These are phyloP conservation scores for Aldrovandia affinis DNA, from an alignment of 2,797 vertebrate species.

Conservation along the genomic window DNA sequence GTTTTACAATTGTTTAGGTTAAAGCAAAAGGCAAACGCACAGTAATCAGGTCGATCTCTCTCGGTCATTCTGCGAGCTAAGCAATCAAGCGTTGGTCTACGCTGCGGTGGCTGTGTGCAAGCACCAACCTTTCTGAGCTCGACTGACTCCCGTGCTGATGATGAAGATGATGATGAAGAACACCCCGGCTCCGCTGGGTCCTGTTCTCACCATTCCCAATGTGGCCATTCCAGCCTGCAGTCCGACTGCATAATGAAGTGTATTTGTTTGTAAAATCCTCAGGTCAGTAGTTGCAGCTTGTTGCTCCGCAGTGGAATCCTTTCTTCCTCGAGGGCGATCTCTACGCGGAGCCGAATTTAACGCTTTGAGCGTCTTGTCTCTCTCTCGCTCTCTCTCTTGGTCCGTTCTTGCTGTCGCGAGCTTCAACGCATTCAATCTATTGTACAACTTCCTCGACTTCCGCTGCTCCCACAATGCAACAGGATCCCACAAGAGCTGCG, in stretches of 20 bases:
- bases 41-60: neutral
- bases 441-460: constrained; percentile 75
- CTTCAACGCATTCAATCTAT: constrained; percentile 57
- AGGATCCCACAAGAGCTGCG: constrained; percentile 52
- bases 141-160: constrained; percentile 63
- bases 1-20: neutral
- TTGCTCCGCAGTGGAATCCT: constrained; percentile 35
- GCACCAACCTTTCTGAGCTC: constrained; percentile 78
- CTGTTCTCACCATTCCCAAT: constrained; percentile 81
- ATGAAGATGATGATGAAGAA: constrained; percentile 73
- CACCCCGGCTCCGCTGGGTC: constrained; percentile 71
- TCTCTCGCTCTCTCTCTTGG: constrained; percentile 14
- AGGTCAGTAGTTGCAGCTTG: constrained; percentile 20
- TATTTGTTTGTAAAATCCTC: constrained; percentile 37
- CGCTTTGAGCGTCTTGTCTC: constrained; percentile 16
- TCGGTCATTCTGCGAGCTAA: neutral
- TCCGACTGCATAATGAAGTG: constrained; percentile 79
- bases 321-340: constrained; percentile 22
- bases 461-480: constrained; percentile 69
- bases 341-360: neutral
- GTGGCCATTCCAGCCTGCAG: constrained; percentile 79
- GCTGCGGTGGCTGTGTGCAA: neutral
- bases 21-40: constrained; percentile 18
- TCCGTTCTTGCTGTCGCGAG: neutral
- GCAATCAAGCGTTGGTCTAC: neutral